Base-by-base conservation (phyloP, 1,140 invertebrate genomes). In the Plutomurus gul region DNA sequence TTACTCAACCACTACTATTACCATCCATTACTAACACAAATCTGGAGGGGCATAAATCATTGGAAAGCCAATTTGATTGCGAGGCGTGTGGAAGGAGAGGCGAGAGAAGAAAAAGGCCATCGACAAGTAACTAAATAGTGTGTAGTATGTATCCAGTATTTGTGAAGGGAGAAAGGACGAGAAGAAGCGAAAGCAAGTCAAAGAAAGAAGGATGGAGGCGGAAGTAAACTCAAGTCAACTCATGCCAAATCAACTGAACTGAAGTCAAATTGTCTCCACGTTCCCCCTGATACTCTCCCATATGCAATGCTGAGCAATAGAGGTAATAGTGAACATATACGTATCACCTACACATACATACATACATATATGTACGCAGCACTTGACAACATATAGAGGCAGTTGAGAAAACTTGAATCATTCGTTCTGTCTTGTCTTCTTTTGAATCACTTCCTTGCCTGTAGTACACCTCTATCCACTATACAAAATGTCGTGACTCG, bases 21-120 rank as follows among this genome's bases (percentile, higher is more conserved):
- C 56, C 56, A 65, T 33, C 56, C 56, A 65, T 65, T 65, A 65
- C 56, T 65, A 65, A 65, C 56, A 65, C 56, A 65, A 65, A 65
- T 65, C 56, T 65, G 56, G 10, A 65, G 30, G 56, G 18, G 16
- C 56, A 65, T 65, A 65, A 65, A 65, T 65, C 56, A 65, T 65
- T 65, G 13, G 1, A 11, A 65, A n/a, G 56, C 25, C 56, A 65
- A 65, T 65, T 65, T 65, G 56, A 65, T 65, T 65, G 56, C n/a
- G 39, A 43, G n/a, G 39, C 39, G 39, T n/a, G n/a, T 43, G 56
- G 27, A 65, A 65, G 56, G 27, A 25, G 56, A 30, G 27, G 16
- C 51, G 56, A 65, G 30, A 65, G 27, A 65, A 30, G 30, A 65
- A 60, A 33, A 60, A 25, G 51, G 13, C 51, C 1, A 60, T 30